Evolutionary conservation across 2,797 vertebrate genomes (phyloP).

Genomic region (Erpetoichthys calabaricus): DNA sequence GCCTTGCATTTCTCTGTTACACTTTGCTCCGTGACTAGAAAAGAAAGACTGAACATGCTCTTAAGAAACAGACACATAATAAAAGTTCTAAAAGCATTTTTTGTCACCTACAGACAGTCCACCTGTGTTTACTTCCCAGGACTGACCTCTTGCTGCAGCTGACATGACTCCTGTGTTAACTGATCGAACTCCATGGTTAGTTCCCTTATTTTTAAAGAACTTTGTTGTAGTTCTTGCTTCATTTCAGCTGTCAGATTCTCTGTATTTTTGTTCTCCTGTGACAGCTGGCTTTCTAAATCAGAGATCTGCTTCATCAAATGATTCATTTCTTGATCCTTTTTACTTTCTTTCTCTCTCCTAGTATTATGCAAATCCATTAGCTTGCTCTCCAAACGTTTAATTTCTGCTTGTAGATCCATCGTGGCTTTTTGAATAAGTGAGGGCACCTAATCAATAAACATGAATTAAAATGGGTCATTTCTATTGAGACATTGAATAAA

Average conservation of each 20-base stretch:
- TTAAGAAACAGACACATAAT: too few species aligned
- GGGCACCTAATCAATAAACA: constrained; percentile 39
- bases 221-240: constrained; percentile 46
- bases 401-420: constrained; percentile 39
- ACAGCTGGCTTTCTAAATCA: constrained; percentile 40
- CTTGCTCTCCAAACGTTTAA: constrained; percentile 37
- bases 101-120: too few species aligned
- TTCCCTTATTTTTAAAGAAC: constrained; percentile 52
- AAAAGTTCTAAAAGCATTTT: too few species aligned
- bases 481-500: not conserved
- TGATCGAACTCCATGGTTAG: constrained; percentile 41
- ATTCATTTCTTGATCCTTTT: constrained; percentile 42
- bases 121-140: not conserved
- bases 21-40: too few species aligned
- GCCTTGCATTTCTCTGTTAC: too few species aligned
- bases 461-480: not conserved
- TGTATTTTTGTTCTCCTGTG: constrained; percentile 39
- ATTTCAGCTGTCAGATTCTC: constrained; percentile 31
- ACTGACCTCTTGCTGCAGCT: constrained; percentile 62
- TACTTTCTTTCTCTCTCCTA: constrained; percentile 38
- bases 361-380: constrained; percentile 31
- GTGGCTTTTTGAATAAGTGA: constrained; percentile 42
- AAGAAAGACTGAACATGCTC: too few species aligned
- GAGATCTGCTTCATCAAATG: constrained; percentile 35
- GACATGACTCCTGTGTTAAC: constrained; percentile 41